A percentile compares a stretch with the other conserved stretches of the same genome.
Evolutionary conservation across 92 coral and sea anemone genomes (phyloP).

Genomic region (Epizoanthus rinbou): DNA sequence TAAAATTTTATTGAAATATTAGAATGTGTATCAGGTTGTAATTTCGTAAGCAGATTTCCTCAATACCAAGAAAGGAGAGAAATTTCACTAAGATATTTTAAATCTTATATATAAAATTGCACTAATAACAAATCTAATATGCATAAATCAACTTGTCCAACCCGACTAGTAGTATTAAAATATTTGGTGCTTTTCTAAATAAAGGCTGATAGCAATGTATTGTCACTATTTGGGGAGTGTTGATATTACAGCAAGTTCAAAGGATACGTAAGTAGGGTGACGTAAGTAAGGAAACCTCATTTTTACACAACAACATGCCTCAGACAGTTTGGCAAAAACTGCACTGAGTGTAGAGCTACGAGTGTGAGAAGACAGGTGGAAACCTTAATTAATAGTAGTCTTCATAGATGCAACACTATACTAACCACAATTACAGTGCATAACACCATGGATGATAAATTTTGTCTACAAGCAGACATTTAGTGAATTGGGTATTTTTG

Average conservation of each 20-base stretch:
- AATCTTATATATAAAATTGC: neutral
- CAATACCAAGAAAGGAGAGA: neutral
- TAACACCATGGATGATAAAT: neutral
- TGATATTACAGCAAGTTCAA: constrained; percentile 73
- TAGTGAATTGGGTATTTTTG: no score
- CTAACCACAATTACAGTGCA: neutral
- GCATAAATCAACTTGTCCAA: constrained; percentile 6
- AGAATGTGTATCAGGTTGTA: neutral
- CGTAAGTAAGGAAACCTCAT: constrained; percentile 87
- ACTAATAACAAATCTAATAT: constrained; percentile 21
- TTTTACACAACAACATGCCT: constrained; percentile 52
- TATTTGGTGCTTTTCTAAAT: constrained; percentile 95
- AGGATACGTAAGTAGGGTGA: constrained; percentile 99
- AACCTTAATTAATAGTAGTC: neutral
- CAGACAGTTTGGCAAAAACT: neutral
- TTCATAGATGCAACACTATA: neutral
- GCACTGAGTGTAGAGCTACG: constrained; percentile 2
- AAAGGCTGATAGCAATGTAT: constrained; percentile 94
- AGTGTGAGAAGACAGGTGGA: constrained; percentile 13
- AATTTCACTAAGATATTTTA: neutral
- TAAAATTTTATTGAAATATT: neutral
- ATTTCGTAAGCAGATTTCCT: neutral
- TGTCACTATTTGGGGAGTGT: constrained; percentile 69
- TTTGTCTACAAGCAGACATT: no score
- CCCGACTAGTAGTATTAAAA: constrained; percentile 41